Base-by-base conservation (phyloP, 2,888 invertebrate genomes). In the Drosophila anceps region DNA sequence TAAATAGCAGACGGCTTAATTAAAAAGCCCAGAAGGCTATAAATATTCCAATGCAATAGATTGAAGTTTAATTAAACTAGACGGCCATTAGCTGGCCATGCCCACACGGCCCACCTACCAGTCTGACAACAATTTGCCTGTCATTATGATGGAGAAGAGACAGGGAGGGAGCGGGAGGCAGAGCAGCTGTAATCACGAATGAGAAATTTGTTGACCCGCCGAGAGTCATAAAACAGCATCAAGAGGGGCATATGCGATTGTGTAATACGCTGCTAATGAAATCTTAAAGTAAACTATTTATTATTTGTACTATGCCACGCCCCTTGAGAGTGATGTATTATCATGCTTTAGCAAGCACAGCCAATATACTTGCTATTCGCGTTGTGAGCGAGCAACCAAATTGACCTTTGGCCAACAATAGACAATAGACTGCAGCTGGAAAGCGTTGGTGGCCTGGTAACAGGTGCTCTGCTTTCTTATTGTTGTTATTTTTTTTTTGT, bases 61-160 rank as follows among this genome's bases (percentile, higher is more conserved):
- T 82, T 78, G 72, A 89, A 87, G 78, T 84, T 84, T 86, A 89
- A 86, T 86, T 86, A 86, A 85, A 84, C 82, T 71, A 69, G 64
- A 29, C 58, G 55, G 67, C 54, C 66, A 59, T 57, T 71, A 67
- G 44, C 68, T 39, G 18, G 20, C 61, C 41, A 20, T 41, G 46
- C 58, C 48, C 50, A 27, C 48, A 27, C 51, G 55, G 37, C 59
- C 46, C 13, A 31, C 20, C 61, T 9, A 46, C 20, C 61, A 70
- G 72, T 33, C 67, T 57, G 80, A 69, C 69, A 71, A 70, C 70
- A 80, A 76, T 82, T 82, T 71, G 80, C 66, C 69, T 73, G 73
- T 76, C 79, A 76, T 62, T 72, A 63, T 61, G 54, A 29, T 27
- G 27, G 0, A 15, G 51, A 33, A n/a, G 20, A 15, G 20, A 33